These are phyloP conservation scores for Scaptomyza pallida DNA, from an alignment of 1,140 invertebrate species.

Conservation along the genomic window DNA sequence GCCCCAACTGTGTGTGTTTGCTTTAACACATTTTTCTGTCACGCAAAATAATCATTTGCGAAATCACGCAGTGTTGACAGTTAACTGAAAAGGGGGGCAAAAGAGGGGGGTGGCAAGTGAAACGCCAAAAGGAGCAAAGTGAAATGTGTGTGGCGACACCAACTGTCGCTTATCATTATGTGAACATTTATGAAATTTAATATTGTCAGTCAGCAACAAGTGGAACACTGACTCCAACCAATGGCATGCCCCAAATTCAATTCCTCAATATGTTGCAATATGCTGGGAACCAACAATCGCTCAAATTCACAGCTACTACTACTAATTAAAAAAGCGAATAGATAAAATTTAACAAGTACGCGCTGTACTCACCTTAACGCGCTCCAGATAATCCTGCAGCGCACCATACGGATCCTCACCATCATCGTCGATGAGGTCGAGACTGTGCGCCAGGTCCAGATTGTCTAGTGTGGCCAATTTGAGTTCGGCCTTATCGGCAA, in stretches of 20 bases:
- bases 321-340: neutral
- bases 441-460: conserved; percentile 73
- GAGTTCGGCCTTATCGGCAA: conserved; percentile 68
- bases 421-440: conserved; percentile 75
- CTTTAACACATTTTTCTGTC: conserved; percentile 78
- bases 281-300: conserved; percentile 15
- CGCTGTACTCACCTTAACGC: conserved; percentile 73
- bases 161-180: conserved; percentile 53
- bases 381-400: conserved; percentile 78
- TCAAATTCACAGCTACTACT: conserved; percentile 30
- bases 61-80: conserved; percentile 73
- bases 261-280: conserved; percentile 12
- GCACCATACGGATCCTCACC: conserved; percentile 77
- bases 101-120: neutral
- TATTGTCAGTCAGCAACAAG: conserved; percentile 43
- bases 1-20: conserved; percentile 27
- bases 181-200: conserved; percentile 58
- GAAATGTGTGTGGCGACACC: conserved; percentile 37
- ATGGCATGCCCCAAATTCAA: conserved; percentile 5
- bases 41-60: conserved; percentile 81
- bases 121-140: conserved; percentile 13
- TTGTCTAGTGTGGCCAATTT: conserved; percentile 74
- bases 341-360: neutral
- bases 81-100: neutral
- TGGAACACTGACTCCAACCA: neutral